Percentiles rank a stretch among this genome's conserved stretches.
phyloP scores from a whole-genome alignment of 2,797 vertebrate species.

The Kryptolebias ocellatus region DNA sequence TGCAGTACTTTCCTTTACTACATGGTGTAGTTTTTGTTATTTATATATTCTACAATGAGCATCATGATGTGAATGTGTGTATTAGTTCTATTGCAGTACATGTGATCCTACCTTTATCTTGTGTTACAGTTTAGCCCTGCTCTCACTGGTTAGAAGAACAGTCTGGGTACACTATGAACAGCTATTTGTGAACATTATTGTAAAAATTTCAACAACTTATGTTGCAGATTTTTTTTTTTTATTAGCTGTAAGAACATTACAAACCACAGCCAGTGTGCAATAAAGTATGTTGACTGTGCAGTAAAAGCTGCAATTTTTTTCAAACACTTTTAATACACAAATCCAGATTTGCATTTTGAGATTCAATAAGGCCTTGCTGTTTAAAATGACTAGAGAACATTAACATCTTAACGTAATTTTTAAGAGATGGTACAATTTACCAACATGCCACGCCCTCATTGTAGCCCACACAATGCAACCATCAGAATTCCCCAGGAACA shows the following conservation, averaged over 20 bases:
- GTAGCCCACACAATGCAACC: slow-evolving; percentile 64
- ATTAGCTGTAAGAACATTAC: background rate
- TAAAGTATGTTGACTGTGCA: background rate
- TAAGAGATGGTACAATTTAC: slow-evolving; percentile 51
- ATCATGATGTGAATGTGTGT: too few species aligned
- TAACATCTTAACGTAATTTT: slow-evolving; percentile 62
- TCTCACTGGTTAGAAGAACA: too few species aligned
- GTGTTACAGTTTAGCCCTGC: too few species aligned
- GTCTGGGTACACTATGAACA: too few species aligned
- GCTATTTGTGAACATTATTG: background rate
- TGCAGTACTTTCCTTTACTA: too few species aligned
- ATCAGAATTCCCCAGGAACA: slow-evolving; percentile 61
- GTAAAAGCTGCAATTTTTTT: background rate
- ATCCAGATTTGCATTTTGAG: background rate
- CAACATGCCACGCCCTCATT: slow-evolving; percentile 57
- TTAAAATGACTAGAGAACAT: slow-evolving; percentile 36
- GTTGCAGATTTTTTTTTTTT: background rate
- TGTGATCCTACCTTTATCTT: too few species aligned
- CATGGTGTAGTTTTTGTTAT: too few species aligned
- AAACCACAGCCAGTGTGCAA: background rate
- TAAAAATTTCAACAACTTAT: background rate
- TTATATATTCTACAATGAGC: too few species aligned
- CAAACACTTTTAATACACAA: background rate
- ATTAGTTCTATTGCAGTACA: too few species aligned
- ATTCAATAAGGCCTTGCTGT: slow-evolving; percentile 21